phyloP scores from a whole-genome alignment of 2,113 vertebrate genomes.

The Misgurnus mizolepis region DNA sequence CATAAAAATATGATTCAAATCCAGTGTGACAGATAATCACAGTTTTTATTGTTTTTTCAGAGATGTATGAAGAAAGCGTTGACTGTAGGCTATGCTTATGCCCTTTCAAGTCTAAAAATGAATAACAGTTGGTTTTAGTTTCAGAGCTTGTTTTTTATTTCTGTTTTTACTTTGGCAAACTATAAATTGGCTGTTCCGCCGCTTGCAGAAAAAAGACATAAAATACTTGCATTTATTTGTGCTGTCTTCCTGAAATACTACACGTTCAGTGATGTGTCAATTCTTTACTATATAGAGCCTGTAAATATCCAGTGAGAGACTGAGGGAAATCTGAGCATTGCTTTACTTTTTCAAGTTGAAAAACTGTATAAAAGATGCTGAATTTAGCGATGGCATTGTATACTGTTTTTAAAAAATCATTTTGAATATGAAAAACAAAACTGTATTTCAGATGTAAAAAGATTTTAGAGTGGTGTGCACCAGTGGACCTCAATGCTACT shows the following conservation, averaged over 20 bases:
- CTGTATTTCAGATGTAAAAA: no score
- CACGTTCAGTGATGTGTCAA: slow-evolving; percentile 1
- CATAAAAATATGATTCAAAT: not conserved
- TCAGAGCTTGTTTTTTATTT: not conserved
- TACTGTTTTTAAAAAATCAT: no score
- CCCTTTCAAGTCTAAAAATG: not conserved
- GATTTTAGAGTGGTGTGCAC: no score
- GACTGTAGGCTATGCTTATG: slow-evolving; percentile 2
- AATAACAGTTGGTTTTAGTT: slow-evolving; percentile 10
- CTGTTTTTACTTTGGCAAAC: not conserved
- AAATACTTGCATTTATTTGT: slow-evolving; percentile 14
- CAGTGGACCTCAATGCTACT: no score
- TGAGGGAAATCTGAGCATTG: no score
- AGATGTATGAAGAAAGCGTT: not conserved
- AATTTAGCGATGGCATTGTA: no score
- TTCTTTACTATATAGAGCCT: not conserved
- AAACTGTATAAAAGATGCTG: no score
- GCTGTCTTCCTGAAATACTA: not conserved
- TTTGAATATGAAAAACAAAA: no score
- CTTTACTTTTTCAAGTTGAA: no score
- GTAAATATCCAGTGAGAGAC: no score
- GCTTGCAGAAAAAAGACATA: not conserved
- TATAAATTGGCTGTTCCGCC: not conserved
- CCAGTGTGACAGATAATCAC: not conserved
- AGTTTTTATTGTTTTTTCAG: not conserved